Conservation (phyloP, 2,888 invertebrate species). For the Ernsta delagoae region DNA sequence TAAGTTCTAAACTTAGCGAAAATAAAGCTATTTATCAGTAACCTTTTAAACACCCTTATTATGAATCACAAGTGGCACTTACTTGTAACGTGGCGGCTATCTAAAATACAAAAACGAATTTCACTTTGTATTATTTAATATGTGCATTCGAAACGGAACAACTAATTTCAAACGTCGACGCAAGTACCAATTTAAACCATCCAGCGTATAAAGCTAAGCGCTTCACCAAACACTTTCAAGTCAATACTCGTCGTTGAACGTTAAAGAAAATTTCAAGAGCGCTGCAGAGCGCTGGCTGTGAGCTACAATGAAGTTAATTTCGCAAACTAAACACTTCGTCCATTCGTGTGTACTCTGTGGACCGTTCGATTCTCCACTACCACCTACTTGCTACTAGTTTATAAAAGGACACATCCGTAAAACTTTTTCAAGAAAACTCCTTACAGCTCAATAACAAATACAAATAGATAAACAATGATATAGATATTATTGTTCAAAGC, state of each 20-base stretch:
- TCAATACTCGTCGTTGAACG: slow-evolving; percentile 28
- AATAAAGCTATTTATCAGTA: too few species aligned
- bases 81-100: too few species aligned
- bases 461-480: too few species aligned
- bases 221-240: slow-evolving; percentile 33
- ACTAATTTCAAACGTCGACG: too few species aligned
- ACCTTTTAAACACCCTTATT: too few species aligned
- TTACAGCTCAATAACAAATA: background rate
- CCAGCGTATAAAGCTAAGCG: slow-evolving; percentile 27
- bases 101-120: too few species aligned
- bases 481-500: too few species aligned
- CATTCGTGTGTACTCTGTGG: slow-evolving; percentile 23
- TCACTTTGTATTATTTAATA: too few species aligned
- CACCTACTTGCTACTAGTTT: background rate
- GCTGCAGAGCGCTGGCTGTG: slow-evolving; percentile 44
- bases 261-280: slow-evolving; percentile 42
- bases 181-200: slow-evolving; percentile 17
- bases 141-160: too few species aligned
- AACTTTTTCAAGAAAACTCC: background rate
- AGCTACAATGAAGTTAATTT: slow-evolving; percentile 69
- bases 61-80: too few species aligned
- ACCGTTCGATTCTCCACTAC: slow-evolving; percentile 14
- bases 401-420: slow-evolving; percentile 2
- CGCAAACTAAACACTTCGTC: slow-evolving; percentile 60
- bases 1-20: too few species aligned